A percentile compares a stretch with the other conserved stretches of the same genome.
phyloP scores from a whole-genome alignment of 2,888 invertebrate genomes.

The Ectobius pallidus region DNA sequence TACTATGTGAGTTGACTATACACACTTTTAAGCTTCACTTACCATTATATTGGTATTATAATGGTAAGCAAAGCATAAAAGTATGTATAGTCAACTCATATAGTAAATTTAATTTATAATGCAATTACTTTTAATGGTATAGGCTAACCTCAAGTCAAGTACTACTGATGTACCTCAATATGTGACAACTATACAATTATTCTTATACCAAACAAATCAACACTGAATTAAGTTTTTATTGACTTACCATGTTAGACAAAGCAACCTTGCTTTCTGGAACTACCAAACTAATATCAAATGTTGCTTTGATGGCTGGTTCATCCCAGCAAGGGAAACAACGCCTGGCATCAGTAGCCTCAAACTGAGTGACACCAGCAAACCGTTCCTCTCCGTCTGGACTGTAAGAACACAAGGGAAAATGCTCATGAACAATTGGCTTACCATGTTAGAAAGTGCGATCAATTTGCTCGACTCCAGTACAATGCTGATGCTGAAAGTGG shows the following conservation, averaged over 20 bases:
- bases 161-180: too few species aligned
- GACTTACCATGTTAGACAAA: conserved; percentile 87
- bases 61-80: too few species aligned
- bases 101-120: too few species aligned
- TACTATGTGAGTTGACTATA: too few species aligned
- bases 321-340: conserved; percentile 98
- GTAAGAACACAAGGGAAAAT: conserved; percentile 33
- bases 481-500: conserved; percentile 58
- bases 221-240: too few species aligned
- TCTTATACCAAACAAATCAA: too few species aligned
- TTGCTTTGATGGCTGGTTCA: conserved; percentile 94
- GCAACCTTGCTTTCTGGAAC: conserved; percentile 84
- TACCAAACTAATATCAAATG: conserved; percentile 85
- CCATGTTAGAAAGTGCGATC: conserved; percentile 63
- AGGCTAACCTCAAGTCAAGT: too few species aligned
- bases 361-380: conserved; percentile 90
- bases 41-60: too few species aligned
- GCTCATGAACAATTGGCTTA: conserved; percentile 46
- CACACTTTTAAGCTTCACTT: too few species aligned
- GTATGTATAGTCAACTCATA: too few species aligned
- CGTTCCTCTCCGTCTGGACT: conserved; percentile 73
- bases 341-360: conserved; percentile 89
- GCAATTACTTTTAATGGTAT: too few species aligned
- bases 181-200: too few species aligned
- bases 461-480: conserved; percentile 54